These are phyloP conservation scores for Flexamia atlantica DNA, from an alignment of 2,888 invertebrate genomes.

Conservation along the genomic window DNA sequence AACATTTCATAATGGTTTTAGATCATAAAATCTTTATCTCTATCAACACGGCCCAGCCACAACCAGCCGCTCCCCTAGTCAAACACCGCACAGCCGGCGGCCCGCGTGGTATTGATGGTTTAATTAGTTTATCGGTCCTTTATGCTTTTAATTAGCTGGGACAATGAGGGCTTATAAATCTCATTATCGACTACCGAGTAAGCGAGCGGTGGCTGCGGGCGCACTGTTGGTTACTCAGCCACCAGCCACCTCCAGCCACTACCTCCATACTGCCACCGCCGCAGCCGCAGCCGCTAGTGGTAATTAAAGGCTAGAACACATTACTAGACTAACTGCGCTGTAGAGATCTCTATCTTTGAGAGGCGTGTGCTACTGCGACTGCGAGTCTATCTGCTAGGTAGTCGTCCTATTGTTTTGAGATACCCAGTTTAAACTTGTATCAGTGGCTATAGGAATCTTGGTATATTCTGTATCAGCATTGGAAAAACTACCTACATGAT, in stretches of 20 bases:
- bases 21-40: too few species aligned
- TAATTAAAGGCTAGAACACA: slow-evolving; percentile 11
- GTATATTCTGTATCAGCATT: too few species aligned
- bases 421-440: too few species aligned
- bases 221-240: background rate
- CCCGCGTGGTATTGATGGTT: slow-evolving; percentile 23
- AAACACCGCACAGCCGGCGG: background rate
- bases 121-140: slow-evolving; percentile 35
- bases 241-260: background rate
- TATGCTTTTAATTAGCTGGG: slow-evolving; percentile 22
- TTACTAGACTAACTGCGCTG: background rate
- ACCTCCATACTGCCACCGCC: background rate
- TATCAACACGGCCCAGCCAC: too few species aligned
- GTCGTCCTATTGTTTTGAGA: too few species aligned
- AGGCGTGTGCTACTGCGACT: too few species aligned
- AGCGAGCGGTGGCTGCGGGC: background rate
- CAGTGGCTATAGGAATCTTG: too few species aligned
- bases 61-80: background rate
- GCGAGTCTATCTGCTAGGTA: too few species aligned
- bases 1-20: too few species aligned
- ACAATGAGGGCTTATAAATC: slow-evolving; percentile 50
- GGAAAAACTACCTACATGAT: too few species aligned
- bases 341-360: background rate
- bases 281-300: background rate
- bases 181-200: slow-evolving; percentile 25